Conservation (phyloP, 2,797 vertebrate genomes). For the Gobionotothen gibberifrons region DNA sequence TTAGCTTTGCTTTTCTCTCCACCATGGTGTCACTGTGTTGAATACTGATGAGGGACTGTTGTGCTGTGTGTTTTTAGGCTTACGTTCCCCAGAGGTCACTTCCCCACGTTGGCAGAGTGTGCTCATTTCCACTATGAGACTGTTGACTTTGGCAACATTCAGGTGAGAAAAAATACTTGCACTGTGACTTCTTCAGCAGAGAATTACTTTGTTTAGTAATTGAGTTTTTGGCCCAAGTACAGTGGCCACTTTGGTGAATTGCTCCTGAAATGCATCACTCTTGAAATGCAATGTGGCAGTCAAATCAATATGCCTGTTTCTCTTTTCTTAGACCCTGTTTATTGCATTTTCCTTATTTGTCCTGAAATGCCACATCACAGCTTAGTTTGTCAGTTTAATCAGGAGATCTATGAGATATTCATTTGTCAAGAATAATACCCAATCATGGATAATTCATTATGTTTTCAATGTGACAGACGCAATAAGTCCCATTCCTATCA, state of each 20-base stretch:
- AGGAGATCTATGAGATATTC: not conserved
- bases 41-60: slow-evolving; percentile 73
- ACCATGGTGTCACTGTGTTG: slow-evolving; percentile 47
- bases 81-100: slow-evolving; percentile 96
- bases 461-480: not conserved
- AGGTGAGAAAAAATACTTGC: slow-evolving; percentile 80
- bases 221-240: slow-evolving; percentile 50
- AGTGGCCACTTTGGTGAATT: slow-evolving; percentile 36
- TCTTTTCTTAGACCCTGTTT: slow-evolving; percentile 2
- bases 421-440: not conserved
- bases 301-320: slow-evolving; percentile 23
- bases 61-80: slow-evolving; percentile 85
- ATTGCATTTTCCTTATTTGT: not conserved
- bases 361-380: not conserved
- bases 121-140: slow-evolving; percentile 99
- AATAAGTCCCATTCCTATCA: slow-evolving; percentile 2
- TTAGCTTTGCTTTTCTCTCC: slow-evolving; percentile 44
- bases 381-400: not conserved
- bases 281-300: slow-evolving; percentile 29
- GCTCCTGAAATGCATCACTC: slow-evolving; percentile 39
- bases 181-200: slow-evolving; percentile 6
- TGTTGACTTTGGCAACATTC: slow-evolving; percentile 96
- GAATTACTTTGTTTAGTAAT: slow-evolving; percentile 40
- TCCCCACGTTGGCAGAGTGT: slow-evolving; percentile 97
- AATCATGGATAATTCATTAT: not conserved